Base-by-base conservation (phyloP, 2,113 vertebrate species). In the Pelodiscus sinensis region DNA sequence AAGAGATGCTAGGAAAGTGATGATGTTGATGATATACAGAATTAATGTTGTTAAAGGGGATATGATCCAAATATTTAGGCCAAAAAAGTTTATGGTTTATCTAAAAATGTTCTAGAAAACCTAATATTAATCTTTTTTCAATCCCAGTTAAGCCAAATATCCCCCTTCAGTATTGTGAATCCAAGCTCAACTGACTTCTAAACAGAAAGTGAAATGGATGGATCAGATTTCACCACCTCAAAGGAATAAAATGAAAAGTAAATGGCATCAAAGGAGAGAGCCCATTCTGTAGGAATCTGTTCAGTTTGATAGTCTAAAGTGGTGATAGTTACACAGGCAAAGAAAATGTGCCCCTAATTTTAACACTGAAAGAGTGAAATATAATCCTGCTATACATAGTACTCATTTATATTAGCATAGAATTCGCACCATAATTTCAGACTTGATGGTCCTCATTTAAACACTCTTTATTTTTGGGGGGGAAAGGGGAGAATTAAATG, bases 1-100 rank as follows among this genome's bases (percentile, higher is more conserved):
- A 93, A 38, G 83, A 90, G 79, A 92, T 10, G 25, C 16, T 50
- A 65, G 52, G 52, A 78, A 81, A 93, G 90, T 87, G 52, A 54
- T 54, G 14, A 54, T 54, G 9, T 6, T 54, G 10, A 31, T n/a
- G 4, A 44, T 44, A 14, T 38, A 2, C 52, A n/a, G 0, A 0
- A 21, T 51, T 81, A 91, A 85, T 35, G 5, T 75, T 5, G n/a
- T 88, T 90, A 38, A 38, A 78, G 65, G 25, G 71, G 38, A n/a
- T 35, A 19, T 2, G 80, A 15, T 27, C 65, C 77, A 94, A 52
- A 25, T 86, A 16, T 84, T 87, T 68, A 84, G 19, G 50, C 14
- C 50, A 88, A 86, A 88, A 86, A 82, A 3, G 58, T 51, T 22
- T 85, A 51, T 94, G 19, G 68, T 77, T 92, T 14, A 15, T 15